Percentiles rank a stretch among this genome's conserved stretches.
These are phyloP conservation scores for Dugesia japonica DNA, from an alignment of 2,888 invertebrate genomes.

Conservation along the genomic window DNA sequence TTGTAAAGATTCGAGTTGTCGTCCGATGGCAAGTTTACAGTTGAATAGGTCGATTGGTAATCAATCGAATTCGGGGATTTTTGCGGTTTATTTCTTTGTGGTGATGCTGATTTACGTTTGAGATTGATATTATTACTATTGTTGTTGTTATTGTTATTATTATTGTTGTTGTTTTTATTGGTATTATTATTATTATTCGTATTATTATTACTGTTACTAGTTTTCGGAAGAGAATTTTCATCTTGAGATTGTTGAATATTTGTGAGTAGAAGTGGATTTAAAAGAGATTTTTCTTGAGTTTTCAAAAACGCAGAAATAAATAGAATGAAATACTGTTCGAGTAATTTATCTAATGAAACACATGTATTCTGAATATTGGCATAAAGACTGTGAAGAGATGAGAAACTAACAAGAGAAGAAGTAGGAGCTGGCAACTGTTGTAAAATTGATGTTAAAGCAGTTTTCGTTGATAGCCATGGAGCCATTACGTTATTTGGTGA, in stretches of 20 bases:
- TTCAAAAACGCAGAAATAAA: slow-evolving; percentile 12
- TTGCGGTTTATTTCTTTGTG: neutral
- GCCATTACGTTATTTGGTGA: slow-evolving; percentile 13
- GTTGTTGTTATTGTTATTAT: too few species aligned
- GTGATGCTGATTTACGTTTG: neutral
- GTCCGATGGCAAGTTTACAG: slow-evolving; percentile 9
- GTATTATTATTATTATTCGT: too few species aligned
- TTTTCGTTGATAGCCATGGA: neutral
- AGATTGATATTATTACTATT: neutral
- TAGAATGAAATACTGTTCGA: neutral
- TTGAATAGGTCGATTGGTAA: neutral
- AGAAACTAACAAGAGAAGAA: neutral
- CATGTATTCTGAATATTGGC: slow-evolving; percentile 3
- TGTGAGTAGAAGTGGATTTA: neutral
- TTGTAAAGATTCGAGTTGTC: neutral
- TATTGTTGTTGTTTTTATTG: neutral
- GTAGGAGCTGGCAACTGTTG: neutral
- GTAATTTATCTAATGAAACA: slow-evolving; percentile 6
- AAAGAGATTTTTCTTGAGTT: slow-evolving; percentile 6
- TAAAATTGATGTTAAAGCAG: neutral
- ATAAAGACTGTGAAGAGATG: slow-evolving; percentile 6
- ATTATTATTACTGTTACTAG: too few species aligned
- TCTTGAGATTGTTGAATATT: neutral
- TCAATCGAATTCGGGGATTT: neutral
- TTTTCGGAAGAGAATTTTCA: neutral